Evolutionary conservation across 2,113 vertebrate genomes (phyloP).

Genomic region (Mellivora capensis): DNA sequence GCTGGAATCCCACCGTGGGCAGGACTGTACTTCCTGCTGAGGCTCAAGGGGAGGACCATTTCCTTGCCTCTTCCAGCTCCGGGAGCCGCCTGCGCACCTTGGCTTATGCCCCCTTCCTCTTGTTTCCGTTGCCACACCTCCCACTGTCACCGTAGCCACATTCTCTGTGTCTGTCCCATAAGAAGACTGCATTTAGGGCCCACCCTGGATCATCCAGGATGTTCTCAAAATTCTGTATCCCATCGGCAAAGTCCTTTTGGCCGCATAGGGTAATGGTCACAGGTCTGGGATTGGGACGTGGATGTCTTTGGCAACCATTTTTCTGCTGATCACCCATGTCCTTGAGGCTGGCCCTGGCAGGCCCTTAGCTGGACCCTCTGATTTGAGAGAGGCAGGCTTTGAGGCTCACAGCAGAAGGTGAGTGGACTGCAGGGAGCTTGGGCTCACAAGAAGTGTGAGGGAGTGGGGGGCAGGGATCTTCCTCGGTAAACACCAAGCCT

Average conservation of each 20-base stretch:
- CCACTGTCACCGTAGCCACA: background rate
- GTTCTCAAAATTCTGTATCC: background rate
- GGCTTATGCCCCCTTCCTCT: background rate
- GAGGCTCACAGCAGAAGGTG: background rate
- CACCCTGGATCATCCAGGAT: background rate
- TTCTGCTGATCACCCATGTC: background rate
- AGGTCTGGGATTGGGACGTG: background rate
- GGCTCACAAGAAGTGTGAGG: background rate
- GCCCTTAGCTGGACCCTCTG: background rate
- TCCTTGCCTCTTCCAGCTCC: background rate
- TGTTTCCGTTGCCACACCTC: background rate
- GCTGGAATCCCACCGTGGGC: background rate
- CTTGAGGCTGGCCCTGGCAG: background rate
- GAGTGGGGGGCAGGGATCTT: background rate
- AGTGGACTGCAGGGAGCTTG: background rate
- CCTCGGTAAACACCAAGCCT: background rate
- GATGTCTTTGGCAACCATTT: background rate
- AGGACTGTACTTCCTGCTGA: background rate
- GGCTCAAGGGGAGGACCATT: background rate
- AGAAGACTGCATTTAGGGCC: background rate
- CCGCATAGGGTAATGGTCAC: background rate
- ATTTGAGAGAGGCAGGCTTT: background rate
- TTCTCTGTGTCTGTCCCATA: background rate
- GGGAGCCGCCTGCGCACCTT: accelerated
- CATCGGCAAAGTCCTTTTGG: background rate